Conservation (phyloP, 2,888 invertebrate species). For the Dorcus hopei region DNA sequence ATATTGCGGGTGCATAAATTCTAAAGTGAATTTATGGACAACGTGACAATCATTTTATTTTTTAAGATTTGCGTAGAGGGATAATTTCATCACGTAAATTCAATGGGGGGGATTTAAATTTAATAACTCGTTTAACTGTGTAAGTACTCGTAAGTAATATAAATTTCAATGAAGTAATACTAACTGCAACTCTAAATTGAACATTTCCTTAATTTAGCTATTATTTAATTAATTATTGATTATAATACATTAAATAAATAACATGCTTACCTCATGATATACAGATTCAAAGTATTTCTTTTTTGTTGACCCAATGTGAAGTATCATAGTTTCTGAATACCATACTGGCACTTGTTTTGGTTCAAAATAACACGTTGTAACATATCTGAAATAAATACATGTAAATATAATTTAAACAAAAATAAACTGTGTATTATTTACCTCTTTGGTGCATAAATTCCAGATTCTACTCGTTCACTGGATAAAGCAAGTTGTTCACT, state of each 20-base stretch:
- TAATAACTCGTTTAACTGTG: too few species aligned
- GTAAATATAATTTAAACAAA: background rate
- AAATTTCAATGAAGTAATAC: too few species aligned
- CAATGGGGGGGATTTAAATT: too few species aligned
- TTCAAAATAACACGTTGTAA: constrained; percentile 41
- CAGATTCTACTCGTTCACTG: constrained; percentile 26
- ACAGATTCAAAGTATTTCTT: constrained; percentile 33
- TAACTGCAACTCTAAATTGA: too few species aligned
- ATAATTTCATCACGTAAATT: too few species aligned
- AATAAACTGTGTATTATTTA: constrained; percentile 18
- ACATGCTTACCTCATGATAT: constrained; percentile 30
- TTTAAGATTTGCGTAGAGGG: too few species aligned
- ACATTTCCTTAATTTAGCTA: too few species aligned
- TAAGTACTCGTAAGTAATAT: too few species aligned
- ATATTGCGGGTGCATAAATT: too few species aligned
- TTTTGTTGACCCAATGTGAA: constrained; percentile 33
- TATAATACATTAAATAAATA: background rate
- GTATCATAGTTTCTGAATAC: constrained; percentile 42
- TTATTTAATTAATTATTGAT: too few species aligned
- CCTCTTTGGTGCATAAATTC: constrained; percentile 34
- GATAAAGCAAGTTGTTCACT: constrained; percentile 9
- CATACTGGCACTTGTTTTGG: constrained; percentile 39
- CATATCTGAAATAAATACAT: constrained; percentile 33
- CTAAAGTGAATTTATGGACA: too few species aligned
- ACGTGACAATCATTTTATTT: too few species aligned